Conservation (phyloP, 2,113 vertebrate genomes). For the Cyphomyrus discorhynchus region DNA sequence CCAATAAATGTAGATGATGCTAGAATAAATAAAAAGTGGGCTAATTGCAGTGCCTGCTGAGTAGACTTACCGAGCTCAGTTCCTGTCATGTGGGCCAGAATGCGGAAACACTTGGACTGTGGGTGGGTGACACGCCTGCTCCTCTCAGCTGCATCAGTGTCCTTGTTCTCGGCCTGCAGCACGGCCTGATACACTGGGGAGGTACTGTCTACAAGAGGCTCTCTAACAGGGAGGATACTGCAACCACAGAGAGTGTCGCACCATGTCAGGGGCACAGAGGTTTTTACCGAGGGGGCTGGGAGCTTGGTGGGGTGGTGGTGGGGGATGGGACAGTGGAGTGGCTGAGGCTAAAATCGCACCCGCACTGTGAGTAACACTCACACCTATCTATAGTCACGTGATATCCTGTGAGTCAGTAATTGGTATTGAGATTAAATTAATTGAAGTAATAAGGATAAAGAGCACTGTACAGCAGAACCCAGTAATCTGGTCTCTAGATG, state of each 20-base stretch:
- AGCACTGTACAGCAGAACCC: background rate
- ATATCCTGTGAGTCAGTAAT: background rate
- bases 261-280: background rate
- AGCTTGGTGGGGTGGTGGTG: no score
- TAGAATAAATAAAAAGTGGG: background rate
- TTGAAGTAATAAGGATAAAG: background rate
- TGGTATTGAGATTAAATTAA: background rate
- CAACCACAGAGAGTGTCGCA: conserved; percentile 58
- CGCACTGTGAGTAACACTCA: background rate
- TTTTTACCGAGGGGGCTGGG: background rate
- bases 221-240: conserved; percentile 77
- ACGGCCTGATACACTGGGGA: conserved; percentile 93
- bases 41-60: background rate
- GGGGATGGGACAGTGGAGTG: no score
- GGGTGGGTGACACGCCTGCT: conserved; percentile 68
- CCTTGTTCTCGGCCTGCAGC: conserved; percentile 68
- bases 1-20: background rate
- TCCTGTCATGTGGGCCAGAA: conserved; percentile 84
- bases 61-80: conserved; percentile 78
- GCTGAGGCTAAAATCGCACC: background rate
- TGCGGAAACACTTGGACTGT: conserved; percentile 85
- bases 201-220: conserved; percentile 72
- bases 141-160: conserved; percentile 64
- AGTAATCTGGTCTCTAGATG: background rate
- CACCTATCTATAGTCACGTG: background rate